phyloP scores from a whole-genome alignment of 2,888 invertebrate genomes.

The Erannis defoliaria region DNA sequence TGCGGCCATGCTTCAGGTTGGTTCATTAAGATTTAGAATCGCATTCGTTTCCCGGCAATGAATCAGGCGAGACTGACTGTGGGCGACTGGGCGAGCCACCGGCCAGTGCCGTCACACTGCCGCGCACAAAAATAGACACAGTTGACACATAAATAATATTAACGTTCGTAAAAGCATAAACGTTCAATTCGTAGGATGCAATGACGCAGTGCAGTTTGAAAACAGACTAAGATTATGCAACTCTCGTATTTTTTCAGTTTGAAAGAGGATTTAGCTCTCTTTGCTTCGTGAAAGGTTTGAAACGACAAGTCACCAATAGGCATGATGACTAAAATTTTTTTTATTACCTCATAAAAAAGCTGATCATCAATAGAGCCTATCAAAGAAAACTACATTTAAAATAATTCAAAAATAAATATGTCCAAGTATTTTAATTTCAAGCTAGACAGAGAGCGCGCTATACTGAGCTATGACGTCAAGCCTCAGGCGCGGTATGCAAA shows the following conservation, averaged over 20 bases:
- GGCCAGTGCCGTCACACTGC: conserved; percentile 51
- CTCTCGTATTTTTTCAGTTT: neutral
- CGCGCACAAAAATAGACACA: conserved; percentile 75
- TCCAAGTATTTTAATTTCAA: too few species aligned
- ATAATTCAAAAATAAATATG: too few species aligned
- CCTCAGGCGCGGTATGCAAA: too few species aligned
- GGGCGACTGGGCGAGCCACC: conserved; percentile 33
- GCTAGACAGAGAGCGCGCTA: too few species aligned
- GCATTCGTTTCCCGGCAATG: conserved; percentile 72
- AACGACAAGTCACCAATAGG: too few species aligned
- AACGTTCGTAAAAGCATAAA: conserved; percentile 69
- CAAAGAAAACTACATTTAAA: too few species aligned
- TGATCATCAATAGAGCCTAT: too few species aligned
- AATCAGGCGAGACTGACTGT: conserved; percentile 59
- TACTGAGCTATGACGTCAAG: too few species aligned
- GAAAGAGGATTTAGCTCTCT: neutral
- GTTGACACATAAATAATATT: conserved; percentile 85
- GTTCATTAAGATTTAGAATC: conserved; percentile 64
- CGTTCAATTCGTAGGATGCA: conserved; percentile 42
- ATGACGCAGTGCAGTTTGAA: conserved; percentile 41
- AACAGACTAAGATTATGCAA: neutral
- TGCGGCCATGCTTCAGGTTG: conserved; percentile 36
- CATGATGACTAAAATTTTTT: too few species aligned
- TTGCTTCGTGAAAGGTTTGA: too few species aligned
- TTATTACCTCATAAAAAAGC: too few species aligned